Evolutionary conservation across 2,888 invertebrate genomes (phyloP).

Genomic region (Scaptomyza polygonia): DNA sequence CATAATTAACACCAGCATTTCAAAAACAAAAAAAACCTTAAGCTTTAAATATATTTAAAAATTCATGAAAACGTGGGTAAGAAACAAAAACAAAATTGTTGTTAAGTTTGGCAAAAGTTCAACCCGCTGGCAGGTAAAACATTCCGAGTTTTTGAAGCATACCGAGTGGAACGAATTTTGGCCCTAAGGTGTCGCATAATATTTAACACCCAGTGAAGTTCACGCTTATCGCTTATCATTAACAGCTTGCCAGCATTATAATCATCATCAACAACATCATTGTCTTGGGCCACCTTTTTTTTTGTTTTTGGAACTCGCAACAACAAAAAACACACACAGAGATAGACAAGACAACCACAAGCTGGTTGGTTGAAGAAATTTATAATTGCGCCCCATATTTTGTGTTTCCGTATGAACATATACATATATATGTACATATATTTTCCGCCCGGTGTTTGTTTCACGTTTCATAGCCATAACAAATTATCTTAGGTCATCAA

Average conservation of each 20-base stretch:
- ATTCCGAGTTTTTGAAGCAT: constrained; percentile 40
- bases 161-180: constrained; percentile 46
- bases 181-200: constrained; percentile 69
- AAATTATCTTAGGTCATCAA: constrained; percentile 79
- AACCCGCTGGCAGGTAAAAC: constrained; percentile 17
- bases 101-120: not conserved
- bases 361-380: constrained; percentile 40
- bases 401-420: constrained; percentile 47
- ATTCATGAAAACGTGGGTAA: no score
- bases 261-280: constrained; percentile 6
- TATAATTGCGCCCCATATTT: constrained; percentile 57
- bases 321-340: not conserved
- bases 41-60: no score
- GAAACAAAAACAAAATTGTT: not conserved
- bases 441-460: constrained; percentile 51
- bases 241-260: constrained; percentile 43
- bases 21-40: no score
- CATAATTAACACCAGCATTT: no score
- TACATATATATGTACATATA: constrained; percentile 14
- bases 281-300: constrained; percentile 6
- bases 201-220: constrained; percentile 67
- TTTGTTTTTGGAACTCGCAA: not conserved
- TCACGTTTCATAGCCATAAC: constrained; percentile 75
- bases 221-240: constrained; percentile 64
- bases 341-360: not conserved